A percentile compares a stretch with the other conserved stretches of the same genome.
Evolutionary conservation across 1,140 invertebrate genomes (phyloP).

Genomic region (Pseudomyrmex flavicornis): DNA sequence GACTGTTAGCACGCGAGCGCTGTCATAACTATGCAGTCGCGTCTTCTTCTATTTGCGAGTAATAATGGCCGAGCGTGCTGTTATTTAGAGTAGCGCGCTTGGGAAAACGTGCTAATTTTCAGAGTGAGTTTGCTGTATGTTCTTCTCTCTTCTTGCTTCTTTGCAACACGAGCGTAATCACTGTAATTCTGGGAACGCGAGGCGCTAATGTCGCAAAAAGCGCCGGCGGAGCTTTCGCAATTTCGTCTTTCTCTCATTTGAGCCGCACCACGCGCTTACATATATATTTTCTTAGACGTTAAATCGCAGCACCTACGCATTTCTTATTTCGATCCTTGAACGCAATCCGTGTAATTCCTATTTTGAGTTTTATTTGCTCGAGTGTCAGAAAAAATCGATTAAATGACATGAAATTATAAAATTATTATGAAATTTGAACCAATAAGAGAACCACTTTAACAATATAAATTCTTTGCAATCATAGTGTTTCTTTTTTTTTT

Average conservation of each 20-base stretch:
- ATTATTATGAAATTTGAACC: too few species aligned
- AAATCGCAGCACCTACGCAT: not conserved
- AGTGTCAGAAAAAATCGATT: too few species aligned
- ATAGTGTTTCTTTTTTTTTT: too few species aligned
- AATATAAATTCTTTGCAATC: too few species aligned
- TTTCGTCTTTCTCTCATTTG: constrained; percentile 21
- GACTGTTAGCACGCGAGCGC: constrained; percentile 34
- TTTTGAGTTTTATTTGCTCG: not conserved
- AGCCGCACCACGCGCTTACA: not conserved
- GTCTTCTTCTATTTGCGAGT: constrained; percentile 46
- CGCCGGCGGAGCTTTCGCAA: constrained; percentile 20
- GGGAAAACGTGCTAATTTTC: constrained; percentile 58
- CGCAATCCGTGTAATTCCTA: not conserved
- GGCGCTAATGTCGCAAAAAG: constrained; percentile 45
- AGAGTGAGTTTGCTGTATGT: constrained; percentile 55
- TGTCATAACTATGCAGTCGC: constrained; percentile 1
- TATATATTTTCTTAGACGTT: constrained; percentile 12
- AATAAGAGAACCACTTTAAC: too few species aligned
- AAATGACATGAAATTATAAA: too few species aligned
- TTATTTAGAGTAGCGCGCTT: constrained; percentile 46
- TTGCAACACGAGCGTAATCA: constrained; percentile 49
- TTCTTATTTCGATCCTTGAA: not conserved
- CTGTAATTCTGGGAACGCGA: constrained; percentile 45
- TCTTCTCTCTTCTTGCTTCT: constrained; percentile 41
- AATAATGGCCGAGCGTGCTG: constrained; percentile 42